Evolutionary conservation across 1,140 invertebrate genomes (phyloP).

Genomic region (Wiebesia pumilae): DNA sequence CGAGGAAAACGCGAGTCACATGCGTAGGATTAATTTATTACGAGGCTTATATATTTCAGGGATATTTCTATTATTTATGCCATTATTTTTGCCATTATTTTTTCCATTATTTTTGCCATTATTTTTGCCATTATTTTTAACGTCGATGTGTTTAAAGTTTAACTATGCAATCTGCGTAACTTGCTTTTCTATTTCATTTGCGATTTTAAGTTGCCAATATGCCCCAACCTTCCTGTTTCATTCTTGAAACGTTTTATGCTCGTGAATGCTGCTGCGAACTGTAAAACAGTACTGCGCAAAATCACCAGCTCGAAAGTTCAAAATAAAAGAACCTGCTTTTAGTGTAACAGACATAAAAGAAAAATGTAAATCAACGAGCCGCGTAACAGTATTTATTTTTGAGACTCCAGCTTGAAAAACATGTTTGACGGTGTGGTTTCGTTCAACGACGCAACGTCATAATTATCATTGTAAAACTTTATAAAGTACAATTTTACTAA

Average conservation of each 20-base stretch:
- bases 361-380: background rate
- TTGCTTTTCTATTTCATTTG: background rate
- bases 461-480: background rate
- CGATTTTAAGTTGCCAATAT: background rate
- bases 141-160: background rate
- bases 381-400: background rate
- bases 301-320: background rate
- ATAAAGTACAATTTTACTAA: too few relatives aligned
- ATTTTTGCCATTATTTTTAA: background rate
- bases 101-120: too few relatives aligned
- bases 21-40: background rate
- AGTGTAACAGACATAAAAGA: background rate
- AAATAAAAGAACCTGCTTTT: background rate
- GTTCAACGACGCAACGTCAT: background rate
- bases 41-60: background rate
- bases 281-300: background rate
- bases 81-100: too few relatives aligned
- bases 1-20: too few relatives aligned
- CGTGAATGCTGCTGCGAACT: background rate
- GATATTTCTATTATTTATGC: too few relatives aligned
- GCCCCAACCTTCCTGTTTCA: background rate
- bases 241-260: background rate
- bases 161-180: background rate
- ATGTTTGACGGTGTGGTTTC: background rate
- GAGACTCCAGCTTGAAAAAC: background rate